phyloP scores from a whole-genome alignment of 2,797 vertebrate genomes.

The Ctenopoma kingsleyae region DNA sequence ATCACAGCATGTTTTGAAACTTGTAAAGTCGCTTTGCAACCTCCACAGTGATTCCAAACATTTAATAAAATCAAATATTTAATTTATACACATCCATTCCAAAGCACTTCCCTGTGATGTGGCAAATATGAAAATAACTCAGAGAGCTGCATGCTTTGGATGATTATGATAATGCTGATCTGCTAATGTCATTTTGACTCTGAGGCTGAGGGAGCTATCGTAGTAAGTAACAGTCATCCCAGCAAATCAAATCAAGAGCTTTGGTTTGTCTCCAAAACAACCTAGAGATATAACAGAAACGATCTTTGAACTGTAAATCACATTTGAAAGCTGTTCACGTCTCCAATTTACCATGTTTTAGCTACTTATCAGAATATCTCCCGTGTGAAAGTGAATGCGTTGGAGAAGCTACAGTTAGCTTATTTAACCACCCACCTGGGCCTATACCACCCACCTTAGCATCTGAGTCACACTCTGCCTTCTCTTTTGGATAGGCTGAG shows the following conservation, averaged over 20 bases:
- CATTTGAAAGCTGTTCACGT: conserved; percentile 79
- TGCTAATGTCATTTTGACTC: conserved; percentile 79
- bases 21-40: conserved; percentile 37
- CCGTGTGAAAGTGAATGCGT: conserved; percentile 78
- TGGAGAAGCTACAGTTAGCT: conserved; percentile 83
- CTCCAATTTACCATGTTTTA: conserved; percentile 81
- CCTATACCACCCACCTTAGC: conserved; percentile 86
- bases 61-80: conserved; percentile 66
- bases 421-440: conserved; percentile 87
- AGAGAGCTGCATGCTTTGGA: conserved; percentile 70
- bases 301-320: conserved; percentile 84
- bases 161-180: conserved; percentile 84
- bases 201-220: conserved; percentile 73
- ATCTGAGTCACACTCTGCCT: conserved; percentile 86
- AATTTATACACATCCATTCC: conserved; percentile 59
- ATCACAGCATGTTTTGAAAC: conserved; percentile 32
- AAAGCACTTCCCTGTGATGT: conserved; percentile 70
- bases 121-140: conserved; percentile 79
- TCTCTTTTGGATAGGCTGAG: conserved; percentile 83
- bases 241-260: conserved; percentile 81
- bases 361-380: conserved; percentile 84
- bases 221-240: conserved; percentile 74
- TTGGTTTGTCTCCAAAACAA: conserved; percentile 82
- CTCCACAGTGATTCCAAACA: conserved; percentile 49
- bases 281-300: conserved; percentile 71